Evolutionary conservation across 2,113 vertebrate genomes (phyloP), one percentile per base, ranked within the genome.

Genomic region (Anseranas semipalmata): DNA sequence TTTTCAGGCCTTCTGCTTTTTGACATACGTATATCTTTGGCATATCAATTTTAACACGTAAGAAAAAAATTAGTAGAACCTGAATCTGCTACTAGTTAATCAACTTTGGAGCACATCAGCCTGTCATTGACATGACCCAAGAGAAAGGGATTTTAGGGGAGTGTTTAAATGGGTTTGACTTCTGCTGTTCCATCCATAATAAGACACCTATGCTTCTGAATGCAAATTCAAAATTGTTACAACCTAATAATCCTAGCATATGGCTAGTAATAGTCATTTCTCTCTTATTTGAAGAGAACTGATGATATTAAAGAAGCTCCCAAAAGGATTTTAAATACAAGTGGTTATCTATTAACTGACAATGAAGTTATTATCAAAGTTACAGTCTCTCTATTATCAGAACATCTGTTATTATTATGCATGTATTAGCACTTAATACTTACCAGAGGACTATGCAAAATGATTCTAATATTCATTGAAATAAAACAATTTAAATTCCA

Each of bases 291-390:
- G 91, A 65, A 97, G 55, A 48, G 56, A 93, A 28, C 43, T 91
- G 82, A 89, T 94, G 87, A 79, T 80, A 80, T 71, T 92, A 78
- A 63, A 81, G 37, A 87, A 85, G 46, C 52, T 93, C 89, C 89
- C 95, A 76, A 93, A 93, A 95, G 79, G 46, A 80, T 52, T 85
- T n/a, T 76, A 41, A 25, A 82, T 60, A 28, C 6, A 35, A 77
- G 71, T 62, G 81, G 70, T 39, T 81, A 70, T 55, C 76, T 79
- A 8, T 73, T 53, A 70, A 48, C 63, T 70, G 70, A 52, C 46
- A 65, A 45, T 60, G 27, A 72, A 43, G 50, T 56, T 81, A 91
- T 71, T 68, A 68, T 55, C 14, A 20, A 89, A 81, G 52, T 70
- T 76, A 72, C 0, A 76, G 58, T 14, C 75, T 30, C 59, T 25